Conservation (phyloP, 2,797 vertebrate genomes). For the Cyprinodon diabolis region DNA sequence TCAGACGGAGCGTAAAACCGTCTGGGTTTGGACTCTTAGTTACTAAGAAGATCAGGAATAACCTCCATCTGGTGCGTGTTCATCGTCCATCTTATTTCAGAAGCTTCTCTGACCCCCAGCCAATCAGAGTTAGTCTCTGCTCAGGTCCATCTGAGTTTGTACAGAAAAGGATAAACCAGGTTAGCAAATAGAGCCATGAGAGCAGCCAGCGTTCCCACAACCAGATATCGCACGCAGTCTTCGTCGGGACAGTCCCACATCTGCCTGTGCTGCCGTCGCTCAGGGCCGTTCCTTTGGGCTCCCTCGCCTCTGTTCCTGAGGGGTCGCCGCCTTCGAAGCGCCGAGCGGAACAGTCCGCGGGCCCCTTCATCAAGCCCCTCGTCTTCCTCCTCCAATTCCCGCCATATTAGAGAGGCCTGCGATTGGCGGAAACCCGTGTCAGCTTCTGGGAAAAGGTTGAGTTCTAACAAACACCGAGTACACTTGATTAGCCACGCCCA, state of each 20-base stretch:
- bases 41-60: no score
- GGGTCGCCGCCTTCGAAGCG: constrained; percentile 61
- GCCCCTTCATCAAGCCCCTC: constrained; percentile 73
- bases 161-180: constrained; percentile 89
- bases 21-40: no score
- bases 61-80: no score
- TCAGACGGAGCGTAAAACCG: no score
- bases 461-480: constrained; percentile 67
- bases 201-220: constrained; percentile 89
- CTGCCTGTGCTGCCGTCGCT: constrained; percentile 59
- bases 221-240: constrained; percentile 90
- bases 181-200: constrained; percentile 91
- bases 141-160: constrained; percentile 83
- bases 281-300: constrained; percentile 77
- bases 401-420: constrained; percentile 99
- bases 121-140: not conserved
- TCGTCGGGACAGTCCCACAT: constrained; percentile 85
- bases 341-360: constrained; percentile 65
- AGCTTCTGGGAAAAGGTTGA: constrained; percentile 83
- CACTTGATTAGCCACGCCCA: constrained; percentile 17
- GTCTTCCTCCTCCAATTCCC: constrained; percentile 98
- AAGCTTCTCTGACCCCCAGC: not conserved
- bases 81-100: no score
- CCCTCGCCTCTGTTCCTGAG: constrained; percentile 55
- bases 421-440: constrained; percentile 97